Percentiles rank a stretch among this genome's conserved stretches.
Conservation (phyloP, 2,113 vertebrate species). For the Pachycephala philippinensis region DNA sequence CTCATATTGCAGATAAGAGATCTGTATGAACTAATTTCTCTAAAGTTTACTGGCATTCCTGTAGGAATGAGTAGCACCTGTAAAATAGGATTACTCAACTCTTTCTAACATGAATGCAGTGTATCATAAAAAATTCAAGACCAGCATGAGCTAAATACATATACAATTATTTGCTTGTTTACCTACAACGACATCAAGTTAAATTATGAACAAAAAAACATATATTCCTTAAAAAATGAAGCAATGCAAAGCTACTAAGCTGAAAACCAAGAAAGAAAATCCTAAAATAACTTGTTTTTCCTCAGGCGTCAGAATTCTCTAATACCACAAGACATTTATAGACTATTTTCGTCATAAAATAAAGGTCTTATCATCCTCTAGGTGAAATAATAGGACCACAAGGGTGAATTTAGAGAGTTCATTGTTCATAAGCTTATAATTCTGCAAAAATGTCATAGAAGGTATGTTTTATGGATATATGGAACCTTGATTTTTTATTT, state of each 20-base stretch:
- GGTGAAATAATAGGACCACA: neutral
- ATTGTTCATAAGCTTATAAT: neutral
- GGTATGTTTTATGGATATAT: neutral
- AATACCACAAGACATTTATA: neutral
- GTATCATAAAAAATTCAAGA: neutral
- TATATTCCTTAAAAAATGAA: neutral
- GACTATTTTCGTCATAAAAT: neutral
- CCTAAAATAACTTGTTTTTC: neutral
- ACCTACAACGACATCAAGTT: neutral
- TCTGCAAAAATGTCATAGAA: neutral
- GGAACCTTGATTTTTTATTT: neutral
- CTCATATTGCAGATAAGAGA: neutral
- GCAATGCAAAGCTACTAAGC: neutral
- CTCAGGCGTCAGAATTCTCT: neutral
- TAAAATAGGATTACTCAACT: neutral
- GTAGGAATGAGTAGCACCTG: neutral
- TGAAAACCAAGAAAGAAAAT: neutral
- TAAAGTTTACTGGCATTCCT: neutral
- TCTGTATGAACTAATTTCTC: neutral
- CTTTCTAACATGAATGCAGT: neutral
- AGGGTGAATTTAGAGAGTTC: neutral
- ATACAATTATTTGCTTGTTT: neutral
- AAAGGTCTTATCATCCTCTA: slow-evolving; percentile 17
- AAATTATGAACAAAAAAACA: neutral
- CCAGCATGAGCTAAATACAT: neutral